These are phyloP conservation scores for Drosophila rubida DNA, from an alignment of 2,888 invertebrate genomes.

Conservation along the genomic window DNA sequence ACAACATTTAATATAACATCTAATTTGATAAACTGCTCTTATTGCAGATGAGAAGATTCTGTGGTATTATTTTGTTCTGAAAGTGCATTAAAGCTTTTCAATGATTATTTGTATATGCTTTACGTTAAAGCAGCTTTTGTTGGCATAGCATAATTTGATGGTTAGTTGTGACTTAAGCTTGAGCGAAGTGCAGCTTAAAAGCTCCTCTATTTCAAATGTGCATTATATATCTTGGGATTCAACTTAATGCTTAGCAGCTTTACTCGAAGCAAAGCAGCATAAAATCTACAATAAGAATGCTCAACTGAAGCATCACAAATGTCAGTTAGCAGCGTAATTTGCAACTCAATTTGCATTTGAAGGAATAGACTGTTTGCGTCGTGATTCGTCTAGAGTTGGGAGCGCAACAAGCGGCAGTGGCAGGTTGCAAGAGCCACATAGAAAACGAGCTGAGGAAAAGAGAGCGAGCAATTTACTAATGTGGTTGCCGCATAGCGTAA, in stretches of 20 bases:
- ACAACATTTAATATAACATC: too few species aligned
- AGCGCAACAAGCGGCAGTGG: too few species aligned
- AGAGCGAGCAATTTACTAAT: conserved; percentile 6
- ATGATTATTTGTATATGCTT: neutral
- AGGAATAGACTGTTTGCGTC: neutral
- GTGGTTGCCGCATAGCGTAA: conserved; percentile 9
- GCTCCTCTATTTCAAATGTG: neutral
- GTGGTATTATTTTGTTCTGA: neutral
- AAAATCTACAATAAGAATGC: neutral
- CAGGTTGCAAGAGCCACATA: conserved; percentile 1
- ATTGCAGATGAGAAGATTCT: too few species aligned
- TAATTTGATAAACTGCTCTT: too few species aligned
- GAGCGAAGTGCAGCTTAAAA: neutral
- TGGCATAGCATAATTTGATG: neutral
- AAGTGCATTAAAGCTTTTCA: neutral
- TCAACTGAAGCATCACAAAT: neutral
- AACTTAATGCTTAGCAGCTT: too few species aligned
- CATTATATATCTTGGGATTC: too few species aligned
- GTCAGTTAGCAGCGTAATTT: too few species aligned
- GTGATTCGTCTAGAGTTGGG: too few species aligned
- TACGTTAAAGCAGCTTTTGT: too few species aligned
- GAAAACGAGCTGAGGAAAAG: neutral
- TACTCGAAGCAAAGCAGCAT: neutral
- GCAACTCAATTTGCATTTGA: neutral
- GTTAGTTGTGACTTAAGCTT: neutral